phyloP scores from a whole-genome alignment of 64 coral and sea anemone genomes.

The Catalaphyllia jardinei region DNA sequence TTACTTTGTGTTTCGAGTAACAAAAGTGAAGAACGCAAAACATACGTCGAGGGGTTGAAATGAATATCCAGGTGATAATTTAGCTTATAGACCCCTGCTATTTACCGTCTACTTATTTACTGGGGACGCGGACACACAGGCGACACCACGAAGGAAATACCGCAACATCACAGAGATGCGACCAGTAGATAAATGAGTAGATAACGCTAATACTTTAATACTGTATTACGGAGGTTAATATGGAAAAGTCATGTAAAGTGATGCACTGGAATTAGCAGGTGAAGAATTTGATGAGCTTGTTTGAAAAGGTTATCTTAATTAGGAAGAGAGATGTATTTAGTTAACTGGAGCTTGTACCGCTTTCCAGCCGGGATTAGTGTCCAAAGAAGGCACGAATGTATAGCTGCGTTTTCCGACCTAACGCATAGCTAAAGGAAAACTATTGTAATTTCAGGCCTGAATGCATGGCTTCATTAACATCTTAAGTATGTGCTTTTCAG shows the following conservation, averaged over 20 bases:
- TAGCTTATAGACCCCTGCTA: not conserved
- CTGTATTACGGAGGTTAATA: slow-evolving; percentile 7
- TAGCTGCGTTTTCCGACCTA: not conserved
- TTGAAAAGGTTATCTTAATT: slow-evolving; percentile 40
- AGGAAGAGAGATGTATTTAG: not conserved
- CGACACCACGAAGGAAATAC: slow-evolving; percentile 39
- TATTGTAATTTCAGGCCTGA: not conserved
- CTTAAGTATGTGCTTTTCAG: not conserved
- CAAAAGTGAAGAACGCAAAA: not conserved
- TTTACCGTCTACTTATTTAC: not conserved
- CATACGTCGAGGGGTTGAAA: not conserved
- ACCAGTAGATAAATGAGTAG: slow-evolving; percentile 28
- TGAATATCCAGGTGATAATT: not conserved
- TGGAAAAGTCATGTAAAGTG: slow-evolving; percentile 8
- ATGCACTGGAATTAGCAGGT: slow-evolving; percentile 5
- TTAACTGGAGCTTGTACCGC: not conserved
- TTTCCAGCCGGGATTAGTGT: not conserved
- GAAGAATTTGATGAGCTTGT: slow-evolving; percentile 48
- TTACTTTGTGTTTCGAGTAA: not conserved
- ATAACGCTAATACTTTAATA: slow-evolving; percentile 45
- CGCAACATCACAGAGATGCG: slow-evolving; percentile 49
- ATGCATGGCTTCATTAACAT: not conserved
- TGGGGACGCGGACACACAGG: not conserved
- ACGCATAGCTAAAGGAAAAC: not conserved
- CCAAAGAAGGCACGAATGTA: not conserved